Base-by-base conservation (phyloP, 2,888 invertebrate genomes). In the Merodon equestris region DNA sequence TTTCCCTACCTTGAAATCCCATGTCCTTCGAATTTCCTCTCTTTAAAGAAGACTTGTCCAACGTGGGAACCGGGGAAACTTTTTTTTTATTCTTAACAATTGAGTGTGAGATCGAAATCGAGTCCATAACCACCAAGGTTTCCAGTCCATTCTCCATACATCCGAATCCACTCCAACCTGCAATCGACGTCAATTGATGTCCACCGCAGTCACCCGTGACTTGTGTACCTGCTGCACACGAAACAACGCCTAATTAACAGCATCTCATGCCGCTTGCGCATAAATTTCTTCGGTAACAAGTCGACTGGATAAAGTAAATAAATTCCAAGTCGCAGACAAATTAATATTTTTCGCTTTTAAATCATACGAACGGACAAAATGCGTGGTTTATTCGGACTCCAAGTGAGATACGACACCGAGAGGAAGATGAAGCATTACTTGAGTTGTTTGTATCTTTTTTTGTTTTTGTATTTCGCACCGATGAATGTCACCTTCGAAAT, bases 221-320 rank as follows among this genome's bases (percentile, higher is more conserved):
- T 14, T 47, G 47, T 54, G 54, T 66, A 57, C 67, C 44, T 50
- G 67, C 57, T 13, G 42, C 67, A 57, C 58, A 67, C 53, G 60
- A 60, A 60, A 68, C 68, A 68, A 68, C 68, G 44, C 53, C 60
- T 68, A 60, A 68, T 58, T 68, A 58, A 60, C 53, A 53, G 42
- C 54, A 70, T 70, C 54, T 70, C 70, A 70, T 61, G 70, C 70
- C 61, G 53, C 54, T 70, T 61, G 70, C 54, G 60, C 70, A 70
- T 70, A 61, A 70, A 61, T 70, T 61, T 61, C 61, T 7, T 51
- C 70, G 61, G 61, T 60, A 68, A 58, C 68, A 58, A 68, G 61
- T 27, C 1, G 38, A 47, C 54, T n/a, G 60, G 48, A 70, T 70
- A 61, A 61, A 34, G 40, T 70, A 48, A 70, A 70, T 53, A 68